These are phyloP conservation scores for Nomada ferruginata DNA, from an alignment of 2,888 invertebrate genomes.

Conservation along the genomic window DNA sequence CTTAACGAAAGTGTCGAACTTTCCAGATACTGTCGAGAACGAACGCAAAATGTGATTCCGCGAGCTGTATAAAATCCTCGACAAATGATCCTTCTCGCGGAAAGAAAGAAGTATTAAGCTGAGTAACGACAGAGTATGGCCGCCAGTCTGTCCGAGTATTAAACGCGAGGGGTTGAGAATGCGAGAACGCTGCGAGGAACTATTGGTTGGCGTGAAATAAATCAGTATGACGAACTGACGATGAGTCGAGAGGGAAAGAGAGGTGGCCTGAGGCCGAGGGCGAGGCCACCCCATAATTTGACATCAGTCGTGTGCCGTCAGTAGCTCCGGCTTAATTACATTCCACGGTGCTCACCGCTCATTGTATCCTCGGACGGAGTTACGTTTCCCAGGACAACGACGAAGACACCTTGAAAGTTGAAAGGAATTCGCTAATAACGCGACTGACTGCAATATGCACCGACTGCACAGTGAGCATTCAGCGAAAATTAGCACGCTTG, in stretches of 20 bases:
- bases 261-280: neutral
- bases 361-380: constrained; percentile 77
- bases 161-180: neutral
- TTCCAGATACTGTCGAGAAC: neutral
- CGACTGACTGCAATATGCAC: neutral
- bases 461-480: neutral
- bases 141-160: neutral
- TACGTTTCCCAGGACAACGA: constrained; percentile 70
- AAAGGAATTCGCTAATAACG: constrained; percentile 43
- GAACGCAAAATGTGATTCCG: constrained; percentile 6
- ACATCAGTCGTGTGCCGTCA: constrained; percentile 77
- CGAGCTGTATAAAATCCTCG: neutral
- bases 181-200: neutral
- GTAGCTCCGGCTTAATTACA: constrained; percentile 81
- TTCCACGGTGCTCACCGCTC: constrained; percentile 76
- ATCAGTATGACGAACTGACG: constrained; percentile 78
- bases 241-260: constrained; percentile 43
- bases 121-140: neutral
- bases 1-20: constrained; percentile 4
- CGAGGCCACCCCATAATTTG: constrained; percentile 77
- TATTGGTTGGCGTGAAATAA: constrained; percentile 71
- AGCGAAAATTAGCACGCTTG: neutral
- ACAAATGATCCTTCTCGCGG: too few species aligned
- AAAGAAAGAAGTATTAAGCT: neutral
- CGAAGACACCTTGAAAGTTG: constrained; percentile 56